Evolutionary conservation across 92 coral and sea anemone species (phyloP).

Genomic region (Umimayanthus kanabou): DNA sequence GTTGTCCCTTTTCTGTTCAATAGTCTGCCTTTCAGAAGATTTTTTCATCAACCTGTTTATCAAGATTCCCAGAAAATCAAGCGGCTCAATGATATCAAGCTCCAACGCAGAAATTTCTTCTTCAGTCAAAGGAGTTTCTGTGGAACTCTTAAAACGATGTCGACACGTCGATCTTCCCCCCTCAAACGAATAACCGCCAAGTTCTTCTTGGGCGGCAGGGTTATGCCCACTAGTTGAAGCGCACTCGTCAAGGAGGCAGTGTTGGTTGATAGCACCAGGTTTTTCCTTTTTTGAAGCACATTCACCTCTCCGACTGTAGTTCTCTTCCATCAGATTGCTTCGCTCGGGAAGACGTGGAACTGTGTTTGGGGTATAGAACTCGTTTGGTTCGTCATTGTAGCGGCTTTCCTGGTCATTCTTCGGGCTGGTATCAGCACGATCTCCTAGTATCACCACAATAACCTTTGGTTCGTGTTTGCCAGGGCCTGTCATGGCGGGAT

Average conservation of each 20-base stretch:
- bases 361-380: neutral
- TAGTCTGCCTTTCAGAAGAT: no score
- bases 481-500: neutral
- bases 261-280: no score
- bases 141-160: slow-evolving; percentile 3
- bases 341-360: neutral
- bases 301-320: no score
- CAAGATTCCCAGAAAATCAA: neutral
- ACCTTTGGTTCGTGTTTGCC: neutral
- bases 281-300: no score
- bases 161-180: no score
- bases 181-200: no score
- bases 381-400: neutral
- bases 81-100: neutral
- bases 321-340: no score
- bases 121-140: neutral
- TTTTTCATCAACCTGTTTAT: neutral
- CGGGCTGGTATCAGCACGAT: neutral
- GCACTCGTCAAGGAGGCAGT: no score
- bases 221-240: no score
- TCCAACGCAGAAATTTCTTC: slow-evolving; percentile 9
- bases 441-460: neutral
- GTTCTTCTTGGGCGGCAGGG: no score
- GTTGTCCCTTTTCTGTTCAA: no score
- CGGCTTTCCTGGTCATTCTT: neutral